Evolutionary conservation across 2,113 vertebrate genomes (phyloP).

Genomic region (Aplodontia rufa): DNA sequence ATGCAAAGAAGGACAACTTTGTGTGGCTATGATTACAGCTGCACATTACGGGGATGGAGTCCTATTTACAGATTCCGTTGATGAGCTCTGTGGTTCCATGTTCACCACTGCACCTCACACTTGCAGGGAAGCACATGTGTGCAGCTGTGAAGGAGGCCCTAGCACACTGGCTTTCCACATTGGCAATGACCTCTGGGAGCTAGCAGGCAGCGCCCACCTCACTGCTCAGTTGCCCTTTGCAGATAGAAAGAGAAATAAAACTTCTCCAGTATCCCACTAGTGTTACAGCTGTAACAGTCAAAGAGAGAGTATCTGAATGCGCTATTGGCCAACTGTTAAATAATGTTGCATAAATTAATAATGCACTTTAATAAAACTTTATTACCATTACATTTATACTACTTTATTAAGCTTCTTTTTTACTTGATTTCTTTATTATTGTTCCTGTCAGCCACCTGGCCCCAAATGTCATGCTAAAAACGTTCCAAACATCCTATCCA

Average conservation of each 20-base stretch:
- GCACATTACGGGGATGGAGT: neutral
- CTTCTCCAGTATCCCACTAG: neutral
- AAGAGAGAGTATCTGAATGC: neutral
- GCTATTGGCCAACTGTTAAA: constrained; percentile 35
- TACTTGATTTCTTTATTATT: neutral
- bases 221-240: neutral
- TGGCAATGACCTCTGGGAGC: neutral
- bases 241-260: neutral
- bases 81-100: neutral
- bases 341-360: constrained; percentile 51
- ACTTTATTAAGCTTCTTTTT: neutral
- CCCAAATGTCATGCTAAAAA: neutral
- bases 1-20: neutral
- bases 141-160: neutral
- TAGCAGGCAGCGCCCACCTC: neutral
- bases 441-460: neutral
- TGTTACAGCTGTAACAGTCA: neutral
- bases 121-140: neutral
- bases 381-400: neutral
- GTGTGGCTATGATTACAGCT: neutral
- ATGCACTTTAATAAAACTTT: constrained; percentile 38
- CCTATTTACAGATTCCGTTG: neutral
- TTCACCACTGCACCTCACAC: neutral
- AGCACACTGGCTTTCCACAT: neutral
- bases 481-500: too few species aligned